Conservation (phyloP, 2,113 vertebrate species). For the Hiodon tergisus region DNA sequence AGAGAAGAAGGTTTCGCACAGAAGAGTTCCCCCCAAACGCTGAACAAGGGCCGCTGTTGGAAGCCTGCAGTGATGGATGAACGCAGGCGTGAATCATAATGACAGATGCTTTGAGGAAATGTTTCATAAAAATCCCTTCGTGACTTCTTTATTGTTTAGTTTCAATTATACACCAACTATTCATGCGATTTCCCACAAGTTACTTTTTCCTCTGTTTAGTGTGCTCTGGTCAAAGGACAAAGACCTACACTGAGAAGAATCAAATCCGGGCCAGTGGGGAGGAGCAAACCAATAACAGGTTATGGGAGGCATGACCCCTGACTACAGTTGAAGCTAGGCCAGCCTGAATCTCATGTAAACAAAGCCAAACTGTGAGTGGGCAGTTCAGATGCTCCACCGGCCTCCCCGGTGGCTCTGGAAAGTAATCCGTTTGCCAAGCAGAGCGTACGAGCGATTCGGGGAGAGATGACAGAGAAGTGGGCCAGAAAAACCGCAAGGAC, state of each 20-base stretch:
- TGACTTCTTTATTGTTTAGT: slow-evolving; percentile 3
- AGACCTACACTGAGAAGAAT: background rate
- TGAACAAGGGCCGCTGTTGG: slow-evolving; percentile 18
- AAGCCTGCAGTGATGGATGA: background rate
- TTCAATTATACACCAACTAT: slow-evolving; percentile 5
- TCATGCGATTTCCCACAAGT: slow-evolving; percentile 11
- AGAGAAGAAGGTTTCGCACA: slow-evolving; percentile 18
- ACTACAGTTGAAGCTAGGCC: background rate
- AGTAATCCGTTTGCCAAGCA: too few relatives aligned
- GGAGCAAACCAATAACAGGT: background rate
- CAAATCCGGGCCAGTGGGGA: background rate
- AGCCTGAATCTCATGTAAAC: background rate
- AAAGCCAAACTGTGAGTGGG: background rate
- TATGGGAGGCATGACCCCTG: background rate
- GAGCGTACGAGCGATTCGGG: too few relatives aligned
- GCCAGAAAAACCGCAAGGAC: too few relatives aligned
- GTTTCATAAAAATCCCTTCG: background rate
- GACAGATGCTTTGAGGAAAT: slow-evolving; percentile 7
- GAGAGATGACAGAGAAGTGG: too few relatives aligned
- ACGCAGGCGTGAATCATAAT: background rate
- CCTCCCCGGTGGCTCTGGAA: too few relatives aligned
- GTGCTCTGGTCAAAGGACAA: background rate
- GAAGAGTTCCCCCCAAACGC: background rate
- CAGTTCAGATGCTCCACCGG: background rate
- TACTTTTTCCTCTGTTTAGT: background rate